Percentiles rank a stretch among this genome's conserved stretches.
Evolutionary conservation across 2,113 vertebrate genomes (phyloP).

Genomic region (Apodemus sylvaticus): DNA sequence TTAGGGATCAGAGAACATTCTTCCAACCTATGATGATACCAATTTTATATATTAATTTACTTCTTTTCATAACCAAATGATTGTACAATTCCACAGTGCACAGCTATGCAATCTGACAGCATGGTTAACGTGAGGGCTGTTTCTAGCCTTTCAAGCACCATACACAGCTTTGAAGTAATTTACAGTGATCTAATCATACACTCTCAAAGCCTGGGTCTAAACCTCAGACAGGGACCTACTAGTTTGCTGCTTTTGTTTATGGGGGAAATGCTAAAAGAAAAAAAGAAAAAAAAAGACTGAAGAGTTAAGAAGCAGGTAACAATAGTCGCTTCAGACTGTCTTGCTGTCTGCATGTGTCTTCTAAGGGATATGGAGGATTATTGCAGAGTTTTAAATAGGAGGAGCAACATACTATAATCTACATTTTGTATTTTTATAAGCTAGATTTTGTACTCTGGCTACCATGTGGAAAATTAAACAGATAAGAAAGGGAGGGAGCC

Average conservation of each 20-base stretch:
- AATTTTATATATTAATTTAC: not conserved
- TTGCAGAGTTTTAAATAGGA: not conserved
- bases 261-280: not conserved
- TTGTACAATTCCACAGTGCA: not conserved
- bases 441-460: not conserved
- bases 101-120: not conserved
- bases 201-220: not conserved
- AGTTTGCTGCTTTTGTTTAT: not conserved
- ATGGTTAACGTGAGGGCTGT: not conserved
- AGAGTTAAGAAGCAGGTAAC: not conserved
- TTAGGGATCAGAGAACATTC: not conserved
- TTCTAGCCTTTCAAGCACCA: not conserved
- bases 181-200: not conserved
- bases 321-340: not conserved
- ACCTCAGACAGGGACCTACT: not conserved
- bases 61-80: not conserved
- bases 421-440: not conserved
- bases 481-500: not conserved
- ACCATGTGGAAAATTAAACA: not conserved
- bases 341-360: not conserved
- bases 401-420: not conserved
- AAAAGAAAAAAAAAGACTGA: not conserved
- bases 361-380: not conserved
- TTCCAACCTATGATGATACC: not conserved
- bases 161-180: not conserved